Evolutionary conservation across 1,140 invertebrate genomes (phyloP), one percentile per base, ranked within the genome.

Genomic region (Euwallacea fornicatus): DNA sequence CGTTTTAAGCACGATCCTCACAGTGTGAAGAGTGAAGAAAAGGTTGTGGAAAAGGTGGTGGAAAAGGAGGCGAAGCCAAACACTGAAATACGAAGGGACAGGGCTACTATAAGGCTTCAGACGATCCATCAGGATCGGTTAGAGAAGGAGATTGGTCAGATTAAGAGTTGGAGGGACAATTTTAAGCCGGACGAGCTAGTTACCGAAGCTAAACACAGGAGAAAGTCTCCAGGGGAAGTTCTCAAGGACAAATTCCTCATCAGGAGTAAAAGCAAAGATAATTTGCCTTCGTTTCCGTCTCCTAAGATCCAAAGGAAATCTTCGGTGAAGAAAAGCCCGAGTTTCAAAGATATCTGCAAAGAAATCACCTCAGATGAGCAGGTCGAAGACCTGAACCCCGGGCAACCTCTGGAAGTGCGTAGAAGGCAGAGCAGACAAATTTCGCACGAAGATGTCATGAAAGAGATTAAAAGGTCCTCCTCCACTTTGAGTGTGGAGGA

Each of bases 211-310:
- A 78, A 76, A 73, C 21, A 82, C 81, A 74, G 64, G 47, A 76
- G 73, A 73, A 92, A 91, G 76, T 86, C 89, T 0, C 85, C 90
- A 0, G 91, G 90, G 0, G 89, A 91, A 68, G 79, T 89, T 65
- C 77, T 92, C n/a, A 85, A 90, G 7, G 90, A 93, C 76, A 91
- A 91, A 78, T 92, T 92, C 80, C 81, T 88, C 10, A 89, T 93
- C 42, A 88, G 86, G 69, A 88, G 91, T 47, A 88, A 86, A 61
- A 80, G 59, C 79, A 84, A 66, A 73, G 75, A 42, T 75, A 81
- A 66, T 73, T 62, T 21, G 73, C 69, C 59, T 9, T 50, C 71
- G 53, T 65, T 65, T 41, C 33, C 67, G 13, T n/a, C 70, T 10
- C 60, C 70, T 9, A 77, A 78, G 74, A 42, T 73, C 47, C 66